These are phyloP conservation scores for Pomacea canaliculata DNA, from an alignment of 2,888 invertebrate genomes.

Conservation along the genomic window DNA sequence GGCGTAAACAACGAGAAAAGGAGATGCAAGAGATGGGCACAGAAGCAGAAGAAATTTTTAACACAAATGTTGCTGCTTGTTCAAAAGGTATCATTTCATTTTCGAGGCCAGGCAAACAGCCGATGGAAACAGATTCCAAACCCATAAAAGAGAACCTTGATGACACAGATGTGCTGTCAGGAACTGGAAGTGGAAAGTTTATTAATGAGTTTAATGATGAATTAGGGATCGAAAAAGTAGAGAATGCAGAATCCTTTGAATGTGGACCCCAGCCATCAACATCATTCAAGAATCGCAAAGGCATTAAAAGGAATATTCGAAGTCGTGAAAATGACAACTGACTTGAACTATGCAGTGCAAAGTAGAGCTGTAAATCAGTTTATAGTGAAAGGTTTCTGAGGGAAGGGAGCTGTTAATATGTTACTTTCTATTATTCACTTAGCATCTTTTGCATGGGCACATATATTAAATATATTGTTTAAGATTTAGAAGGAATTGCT, in stretches of 20 bases:
- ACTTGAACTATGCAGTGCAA: not conserved
- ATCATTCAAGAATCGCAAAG: conserved; percentile 20
- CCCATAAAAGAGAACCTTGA: not conserved
- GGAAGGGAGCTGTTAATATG: too few species aligned
- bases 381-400: too few species aligned
- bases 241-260: too few species aligned
- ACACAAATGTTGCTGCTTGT: conserved; percentile 43
- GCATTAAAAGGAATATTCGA: conserved; percentile 23
- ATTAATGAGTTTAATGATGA: not conserved
- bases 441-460: too few species aligned
- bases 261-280: not conserved
- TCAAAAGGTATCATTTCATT: conserved; percentile 52
- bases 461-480: too few species aligned
- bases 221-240: not conserved
- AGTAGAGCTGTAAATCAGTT: not conserved
- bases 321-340: conserved; percentile 18
- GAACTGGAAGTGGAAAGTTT: not conserved
- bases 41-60: conserved; percentile 42
- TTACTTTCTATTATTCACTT: too few species aligned
- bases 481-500: too few species aligned
- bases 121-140: not conserved
- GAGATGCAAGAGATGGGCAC: conserved; percentile 55
- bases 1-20: conserved; percentile 54
- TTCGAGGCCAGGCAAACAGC: conserved; percentile 6
- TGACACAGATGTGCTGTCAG: not conserved